phyloP scores from a whole-genome alignment of 1,140 invertebrate species.

The Acromyrmex charruanus region DNA sequence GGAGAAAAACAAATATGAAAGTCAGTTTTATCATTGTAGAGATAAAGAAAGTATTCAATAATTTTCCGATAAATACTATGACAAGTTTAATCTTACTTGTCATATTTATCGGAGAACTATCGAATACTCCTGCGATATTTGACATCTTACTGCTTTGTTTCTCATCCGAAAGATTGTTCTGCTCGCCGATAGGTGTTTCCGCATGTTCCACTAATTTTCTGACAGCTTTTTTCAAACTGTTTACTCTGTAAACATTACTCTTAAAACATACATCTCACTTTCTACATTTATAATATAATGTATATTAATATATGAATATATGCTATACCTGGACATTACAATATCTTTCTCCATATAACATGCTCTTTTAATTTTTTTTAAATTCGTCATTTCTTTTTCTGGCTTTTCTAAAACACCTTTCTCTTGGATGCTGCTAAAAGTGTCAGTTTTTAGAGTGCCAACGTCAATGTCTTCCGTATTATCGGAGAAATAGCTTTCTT shows the following conservation, averaged over 20 bases:
- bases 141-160: conserved; percentile 78
- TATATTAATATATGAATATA: not conserved
- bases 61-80: too few species aligned
- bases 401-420: conserved; percentile 89
- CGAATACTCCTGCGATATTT: conserved; percentile 76
- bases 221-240: conserved; percentile 96
- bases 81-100: conserved; percentile 44
- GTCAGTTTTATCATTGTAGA: not conserved
- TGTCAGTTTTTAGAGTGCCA: conserved; percentile 72
- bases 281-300: not conserved
- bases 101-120: conserved; percentile 60
- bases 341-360: conserved; percentile 78
- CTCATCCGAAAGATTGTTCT: conserved; percentile 80
- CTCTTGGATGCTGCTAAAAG: conserved; percentile 85
- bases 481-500: conserved; percentile 85
- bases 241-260: conserved; percentile 85
- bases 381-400: conserved; percentile 87
- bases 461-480: conserved; percentile 73
- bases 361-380: conserved; percentile 79
- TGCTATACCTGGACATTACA: conserved; percentile 80
- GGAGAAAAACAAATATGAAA: not conserved
- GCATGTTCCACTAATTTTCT: conserved; percentile 94
- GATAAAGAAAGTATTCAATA: conserved; percentile 10
- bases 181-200: conserved; percentile 89
- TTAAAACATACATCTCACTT: conserved; percentile 1